Base-by-base conservation (phyloP, 2,888 invertebrate species). In the Pollenia labialis region DNA sequence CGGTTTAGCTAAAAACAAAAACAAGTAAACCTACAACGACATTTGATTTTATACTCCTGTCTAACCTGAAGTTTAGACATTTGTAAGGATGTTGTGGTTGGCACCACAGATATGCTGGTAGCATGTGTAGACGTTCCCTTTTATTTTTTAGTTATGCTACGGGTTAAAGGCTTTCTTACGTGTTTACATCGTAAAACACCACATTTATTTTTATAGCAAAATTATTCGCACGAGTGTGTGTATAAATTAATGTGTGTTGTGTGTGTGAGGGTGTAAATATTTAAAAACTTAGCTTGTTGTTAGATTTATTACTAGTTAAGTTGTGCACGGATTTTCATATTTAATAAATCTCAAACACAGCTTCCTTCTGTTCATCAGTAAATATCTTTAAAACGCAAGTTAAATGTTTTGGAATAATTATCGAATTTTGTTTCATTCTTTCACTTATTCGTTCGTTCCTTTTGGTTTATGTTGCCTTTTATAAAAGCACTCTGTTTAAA, bases 281-380 rank as follows among this genome's bases (percentile, higher is more conserved):
- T 32, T 48, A 18, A 72, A 46, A 11, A 50, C 50, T 40, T 50
- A 48, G 10, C 54, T 82, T 56, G 23, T 58, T 42, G 42, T 2
- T 60, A 76, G 66, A 81, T 77, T 66, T 81, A 72, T 77, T 85
- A 60, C 60, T 42, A 52, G 64, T 40, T 76, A 40, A 72, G 64
- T 77, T 54, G 52, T 72, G 76, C 72, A 81, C 66, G 66, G 77
- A 60, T 66, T 81, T 69, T 52, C 69, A 52, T 79, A 62, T 85
- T 60, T 72, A 77, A 72, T 75, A 66, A 81, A 60, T 74, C 18
- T 48, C 46, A 48, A 56, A 56, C 14, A 56, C 50, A 58, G 46
- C 44, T 48, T 16, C 52, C 64, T 54, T 6, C 4, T 4, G 32
- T 32, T 11, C 54, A 50, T 52, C n/a, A 32, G 54, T n/a, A 40